Evolutionary conservation across 2,797 vertebrate genomes (phyloP), one percentile per base, ranked within the genome.

Genomic region (Jordanella pulchra): DNA sequence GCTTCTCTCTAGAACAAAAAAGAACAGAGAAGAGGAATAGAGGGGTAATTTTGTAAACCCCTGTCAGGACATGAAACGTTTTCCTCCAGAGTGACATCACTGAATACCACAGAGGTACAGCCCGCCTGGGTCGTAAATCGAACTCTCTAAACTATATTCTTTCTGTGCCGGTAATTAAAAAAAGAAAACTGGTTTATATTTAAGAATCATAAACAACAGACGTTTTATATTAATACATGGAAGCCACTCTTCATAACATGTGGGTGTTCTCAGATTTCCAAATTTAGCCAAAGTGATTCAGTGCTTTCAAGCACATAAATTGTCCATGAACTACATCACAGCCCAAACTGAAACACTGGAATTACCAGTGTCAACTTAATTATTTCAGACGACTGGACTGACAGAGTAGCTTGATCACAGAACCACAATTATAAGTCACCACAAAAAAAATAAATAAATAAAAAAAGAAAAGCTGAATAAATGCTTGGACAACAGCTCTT

Each of bases 41-140:
- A 64, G 42, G 69, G 73, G 75, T 74, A 1, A 58, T 71, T 81
- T 80, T 75, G 73, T 60, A 17, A 76, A 81, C 83, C 4, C 58
- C 80, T 90, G 92, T 90, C 87, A 84, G 79, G 83, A 85, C 86
- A 83, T 70, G 83, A 90, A 75, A 84, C 81, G 85, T 89, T 84
- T 86, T 83, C 82, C 78, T 82, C 64, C 55, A 83, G 68, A 73
- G 84, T 84, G 81, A 85, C 89, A 91, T 89, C 86, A 88, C 79
- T 18, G 48, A 91, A 92, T 89, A 86, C 89, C 89, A 85, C 73
- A 82, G 84, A 84, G 78, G 72, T 77, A 47, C 61, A 73, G 67
- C 75, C 51, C 32, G 63, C 63, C 74, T 35, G 44, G 64, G 72
- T 78, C 6, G 14, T 60, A 35, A 75, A 74, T 65, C 42, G 72